A percentile compares a stretch with the other conserved stretches of the same genome.
These are phyloP conservation scores for Psettodes erumei DNA, from an alignment of 2,113 vertebrate genomes.

Conservation along the genomic window DNA sequence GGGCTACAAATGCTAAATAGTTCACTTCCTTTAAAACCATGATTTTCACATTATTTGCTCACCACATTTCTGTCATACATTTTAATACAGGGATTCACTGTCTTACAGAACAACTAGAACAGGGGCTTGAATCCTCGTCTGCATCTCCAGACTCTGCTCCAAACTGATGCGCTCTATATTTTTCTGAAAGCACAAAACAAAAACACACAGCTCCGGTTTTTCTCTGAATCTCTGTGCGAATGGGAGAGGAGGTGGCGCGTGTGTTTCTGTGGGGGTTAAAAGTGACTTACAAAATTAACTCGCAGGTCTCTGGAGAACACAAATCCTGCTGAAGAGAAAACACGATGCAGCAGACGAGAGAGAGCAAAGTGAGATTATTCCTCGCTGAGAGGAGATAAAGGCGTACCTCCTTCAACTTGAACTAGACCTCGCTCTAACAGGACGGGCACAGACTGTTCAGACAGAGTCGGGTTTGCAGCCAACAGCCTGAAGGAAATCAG, in stretches of 20 bases:
- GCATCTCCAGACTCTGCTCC: conserved; percentile 74
- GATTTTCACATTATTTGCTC: too few relatives aligned
- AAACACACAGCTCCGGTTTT: not conserved
- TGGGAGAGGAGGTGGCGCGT: not conserved
- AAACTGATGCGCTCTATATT: conserved; percentile 54
- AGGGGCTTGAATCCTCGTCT: conserved; percentile 78
- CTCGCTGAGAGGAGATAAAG: conserved; percentile 13
- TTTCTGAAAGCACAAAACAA: conserved; percentile 77
- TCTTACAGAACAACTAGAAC: conserved; percentile 87
- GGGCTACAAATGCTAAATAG: too few relatives aligned
- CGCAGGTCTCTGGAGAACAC: conserved; percentile 79
- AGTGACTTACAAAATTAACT: conserved; percentile 75
- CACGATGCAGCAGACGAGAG: conserved; percentile 13
- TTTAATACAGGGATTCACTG: not conserved
- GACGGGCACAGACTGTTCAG: conserved; percentile 77
- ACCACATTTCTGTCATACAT: too few relatives aligned
- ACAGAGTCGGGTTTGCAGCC: conserved; percentile 80
- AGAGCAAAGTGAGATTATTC: conserved; percentile 20
- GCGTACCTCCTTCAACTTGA: conserved; percentile 80
- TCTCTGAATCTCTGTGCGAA: not conserved
- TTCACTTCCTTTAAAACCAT: too few relatives aligned
- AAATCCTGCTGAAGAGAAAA: conserved; percentile 70
- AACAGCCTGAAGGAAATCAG: conserved; percentile 78
- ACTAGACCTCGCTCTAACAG: conserved; percentile 86
- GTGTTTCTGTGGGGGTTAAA: not conserved